Conservation (phyloP, 2,113 vertebrate genomes). For the Chinchilla lanigera region DNA sequence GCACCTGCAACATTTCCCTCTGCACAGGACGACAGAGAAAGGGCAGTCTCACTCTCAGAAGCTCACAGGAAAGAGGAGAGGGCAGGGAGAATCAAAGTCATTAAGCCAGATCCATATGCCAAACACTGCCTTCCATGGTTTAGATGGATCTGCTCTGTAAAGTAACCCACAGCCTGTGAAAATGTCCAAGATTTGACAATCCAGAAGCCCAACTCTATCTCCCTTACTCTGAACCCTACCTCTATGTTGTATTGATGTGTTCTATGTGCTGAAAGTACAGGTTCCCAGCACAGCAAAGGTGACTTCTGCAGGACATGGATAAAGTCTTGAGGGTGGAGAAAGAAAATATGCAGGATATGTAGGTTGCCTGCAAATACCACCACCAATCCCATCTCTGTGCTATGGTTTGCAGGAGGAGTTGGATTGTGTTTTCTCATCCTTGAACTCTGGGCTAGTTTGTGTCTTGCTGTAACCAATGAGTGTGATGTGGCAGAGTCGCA, state of each 20-base stretch:
- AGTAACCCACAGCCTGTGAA: background rate
- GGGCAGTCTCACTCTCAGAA: background rate
- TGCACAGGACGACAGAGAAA: background rate
- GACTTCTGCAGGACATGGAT: fast-evolving
- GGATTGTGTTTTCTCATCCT: background rate
- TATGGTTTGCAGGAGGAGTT: background rate
- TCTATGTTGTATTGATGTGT: background rate
- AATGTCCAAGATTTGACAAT: background rate
- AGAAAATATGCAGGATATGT: fast-evolving
- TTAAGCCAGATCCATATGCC: background rate
- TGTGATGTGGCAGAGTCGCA: background rate
- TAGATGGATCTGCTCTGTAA: background rate
- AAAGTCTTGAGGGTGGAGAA: background rate
- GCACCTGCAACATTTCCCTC: background rate
- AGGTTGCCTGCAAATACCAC: background rate
- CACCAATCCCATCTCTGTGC: background rate
- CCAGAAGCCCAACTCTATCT: background rate
- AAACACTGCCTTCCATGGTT: background rate
- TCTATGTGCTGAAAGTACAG: background rate
- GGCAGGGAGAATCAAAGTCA: background rate
- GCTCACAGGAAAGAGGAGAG: background rate
- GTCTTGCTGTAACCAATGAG: background rate
- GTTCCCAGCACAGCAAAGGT: background rate
- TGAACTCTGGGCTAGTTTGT: background rate
- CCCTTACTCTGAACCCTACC: background rate